Conservation (phyloP, 2,113 vertebrate species). For the Spermophilus dauricus region DNA sequence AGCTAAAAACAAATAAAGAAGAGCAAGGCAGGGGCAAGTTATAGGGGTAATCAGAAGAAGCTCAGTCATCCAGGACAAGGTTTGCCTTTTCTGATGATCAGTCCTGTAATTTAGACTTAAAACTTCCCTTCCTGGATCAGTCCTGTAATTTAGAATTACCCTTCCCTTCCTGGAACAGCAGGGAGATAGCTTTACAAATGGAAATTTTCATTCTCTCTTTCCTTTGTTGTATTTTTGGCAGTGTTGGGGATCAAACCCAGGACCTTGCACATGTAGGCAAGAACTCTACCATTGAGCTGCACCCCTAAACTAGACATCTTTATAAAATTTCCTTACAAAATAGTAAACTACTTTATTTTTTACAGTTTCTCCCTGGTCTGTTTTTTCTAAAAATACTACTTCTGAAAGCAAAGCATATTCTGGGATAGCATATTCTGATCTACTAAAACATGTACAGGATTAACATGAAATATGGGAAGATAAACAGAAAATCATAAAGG, state of each 20-base stretch:
- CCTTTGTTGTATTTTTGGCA: neutral
- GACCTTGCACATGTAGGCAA: neutral
- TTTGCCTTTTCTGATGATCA: neutral
- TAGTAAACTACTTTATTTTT: neutral
- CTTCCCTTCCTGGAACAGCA: neutral
- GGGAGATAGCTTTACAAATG: neutral
- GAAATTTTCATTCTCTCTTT: neutral
- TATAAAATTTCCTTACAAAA: neutral
- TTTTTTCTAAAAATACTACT: neutral
- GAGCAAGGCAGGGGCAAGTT: neutral
- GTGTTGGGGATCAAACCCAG: neutral
- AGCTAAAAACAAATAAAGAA: neutral
- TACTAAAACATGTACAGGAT: neutral
- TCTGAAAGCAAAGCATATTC: neutral
- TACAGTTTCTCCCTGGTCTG: neutral
- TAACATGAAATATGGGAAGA: neutral
- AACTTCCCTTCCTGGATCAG: too few species aligned
- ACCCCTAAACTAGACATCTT: neutral
- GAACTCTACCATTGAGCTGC: neutral
- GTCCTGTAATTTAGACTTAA: neutral
- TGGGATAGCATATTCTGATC: neutral
- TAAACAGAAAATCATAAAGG: neutral
- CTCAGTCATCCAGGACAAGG: neutral
- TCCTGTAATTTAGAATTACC: neutral
- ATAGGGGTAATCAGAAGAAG: neutral